Evolutionary conservation across 2,797 vertebrate species (phyloP).

Genomic region (Coilia nasus): DNA sequence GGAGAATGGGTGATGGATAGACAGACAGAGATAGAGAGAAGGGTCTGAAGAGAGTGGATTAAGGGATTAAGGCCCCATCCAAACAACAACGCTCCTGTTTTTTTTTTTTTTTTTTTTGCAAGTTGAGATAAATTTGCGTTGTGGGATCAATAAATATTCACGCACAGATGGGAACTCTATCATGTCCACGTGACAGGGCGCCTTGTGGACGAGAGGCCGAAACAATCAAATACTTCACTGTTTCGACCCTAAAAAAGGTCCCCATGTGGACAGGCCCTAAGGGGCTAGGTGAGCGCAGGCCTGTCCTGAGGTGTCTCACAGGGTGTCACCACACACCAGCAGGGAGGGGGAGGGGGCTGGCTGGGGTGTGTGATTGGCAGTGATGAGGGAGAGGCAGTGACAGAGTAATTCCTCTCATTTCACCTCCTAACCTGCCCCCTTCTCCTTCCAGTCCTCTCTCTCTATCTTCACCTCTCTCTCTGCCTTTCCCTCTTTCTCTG

Average conservation of each 20-base stretch:
- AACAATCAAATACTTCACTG: no score
- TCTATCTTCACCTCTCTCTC: background rate
- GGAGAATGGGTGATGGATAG: constrained; percentile 2
- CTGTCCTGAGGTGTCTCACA: background rate
- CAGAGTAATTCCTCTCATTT: constrained; percentile 73
- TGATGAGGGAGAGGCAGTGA: constrained; percentile 72
- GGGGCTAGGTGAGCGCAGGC: background rate
- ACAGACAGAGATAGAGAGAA: constrained; percentile 28
- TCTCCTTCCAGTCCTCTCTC: background rate
- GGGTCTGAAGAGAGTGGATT: constrained; percentile 11
- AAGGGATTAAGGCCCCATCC: no score
- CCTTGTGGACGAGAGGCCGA: no score
- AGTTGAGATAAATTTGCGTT: no score
- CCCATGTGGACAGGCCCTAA: no score
- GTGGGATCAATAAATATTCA: no score
- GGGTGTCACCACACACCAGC: background rate
- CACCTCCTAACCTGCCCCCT: constrained; percentile 54
- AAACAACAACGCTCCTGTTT: no score
- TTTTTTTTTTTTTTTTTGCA: no score
- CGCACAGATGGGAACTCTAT: no score
- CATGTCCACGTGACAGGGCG: no score
- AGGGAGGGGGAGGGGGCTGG: constrained; percentile 4
- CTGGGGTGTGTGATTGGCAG: constrained; percentile 68
- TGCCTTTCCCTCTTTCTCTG: constrained; percentile 33
- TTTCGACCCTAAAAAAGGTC: no score